Evolutionary conservation across 2,888 invertebrate species (phyloP).

Genomic region (Boloria selene): DNA sequence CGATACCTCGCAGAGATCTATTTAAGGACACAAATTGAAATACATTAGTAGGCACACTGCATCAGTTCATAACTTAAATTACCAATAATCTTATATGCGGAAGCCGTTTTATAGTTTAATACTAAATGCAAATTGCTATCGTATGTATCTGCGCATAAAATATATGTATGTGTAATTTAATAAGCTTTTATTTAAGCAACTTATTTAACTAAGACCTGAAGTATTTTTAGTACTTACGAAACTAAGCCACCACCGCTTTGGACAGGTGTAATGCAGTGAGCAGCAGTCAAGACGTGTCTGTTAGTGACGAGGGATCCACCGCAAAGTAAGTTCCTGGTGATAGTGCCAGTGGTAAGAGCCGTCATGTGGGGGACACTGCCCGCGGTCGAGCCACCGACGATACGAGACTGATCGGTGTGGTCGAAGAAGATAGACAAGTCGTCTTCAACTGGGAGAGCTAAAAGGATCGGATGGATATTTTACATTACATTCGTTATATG

Average conservation of each 20-base stretch:
- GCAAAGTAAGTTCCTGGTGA: constrained; percentile 48
- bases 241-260: constrained; percentile 46
- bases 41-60: neutral
- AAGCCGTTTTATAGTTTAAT: no score
- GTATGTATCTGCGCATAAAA: no score
- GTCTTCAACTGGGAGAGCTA: constrained; percentile 58
- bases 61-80: no score
- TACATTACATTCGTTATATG: no score
- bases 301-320: constrained; percentile 57
- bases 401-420: constrained; percentile 52
- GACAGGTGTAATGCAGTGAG: constrained; percentile 60
- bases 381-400: constrained; percentile 61
- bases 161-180: no score
- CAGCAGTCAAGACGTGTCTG: constrained; percentile 60
- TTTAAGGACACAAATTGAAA: neutral
- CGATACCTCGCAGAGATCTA: constrained; percentile 56
- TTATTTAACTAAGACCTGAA: no score
- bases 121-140: neutral
- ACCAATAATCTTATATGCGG: no score
- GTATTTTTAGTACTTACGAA: neutral
- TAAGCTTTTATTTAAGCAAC: no score
- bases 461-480: no score
- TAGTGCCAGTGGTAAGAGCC: constrained; percentile 41
- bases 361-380: constrained; percentile 58
- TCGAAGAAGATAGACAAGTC: constrained; percentile 56